These are phyloP conservation scores for Marcusenius ussheri DNA, from an alignment of 2,113 vertebrate species.

Conservation along the genomic window DNA sequence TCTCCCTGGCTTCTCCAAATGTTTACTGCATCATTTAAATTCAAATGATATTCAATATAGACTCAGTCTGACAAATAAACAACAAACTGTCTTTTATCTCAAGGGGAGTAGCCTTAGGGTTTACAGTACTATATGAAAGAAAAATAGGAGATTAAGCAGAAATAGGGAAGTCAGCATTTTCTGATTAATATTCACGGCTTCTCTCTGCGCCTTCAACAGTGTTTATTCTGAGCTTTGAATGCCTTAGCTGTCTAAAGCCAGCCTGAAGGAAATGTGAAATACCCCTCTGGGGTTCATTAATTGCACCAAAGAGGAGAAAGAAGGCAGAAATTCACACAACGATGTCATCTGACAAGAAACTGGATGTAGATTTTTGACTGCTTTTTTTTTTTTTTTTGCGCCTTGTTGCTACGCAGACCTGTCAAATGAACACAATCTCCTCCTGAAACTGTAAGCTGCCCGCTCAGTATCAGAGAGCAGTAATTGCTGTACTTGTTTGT, in stretches of 20 bases:
- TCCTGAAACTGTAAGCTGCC: neutral
- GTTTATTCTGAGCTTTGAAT: constrained; percentile 19
- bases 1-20: neutral
- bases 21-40: constrained; percentile 16
- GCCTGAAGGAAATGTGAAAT: constrained; percentile 15
- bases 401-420: neutral
- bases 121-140: constrained; percentile 14
- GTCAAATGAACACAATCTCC: neutral
- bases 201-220: constrained; percentile 7
- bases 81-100: constrained; percentile 15
- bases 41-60: neutral
- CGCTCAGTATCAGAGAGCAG: neutral
- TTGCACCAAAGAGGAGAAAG: constrained; percentile 20
- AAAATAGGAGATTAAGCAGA: constrained; percentile 1
- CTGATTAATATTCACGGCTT: constrained; percentile 24
- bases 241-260: constrained; percentile 11
- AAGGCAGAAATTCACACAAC: constrained; percentile 13
- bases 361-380: neutral
- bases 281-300: constrained; percentile 23
- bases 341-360: constrained; percentile 19
- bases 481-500: neutral
- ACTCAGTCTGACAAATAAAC: constrained; percentile 16
- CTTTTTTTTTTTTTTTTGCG: neutral
- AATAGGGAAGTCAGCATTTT: constrained; percentile 4
- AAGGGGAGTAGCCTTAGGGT: constrained; percentile 14